A percentile compares a stretch with the other conserved stretches of the same genome.
Evolutionary conservation across 2,888 invertebrate genomes (phyloP).

Genomic region (Rhagonycha fulva): DNA sequence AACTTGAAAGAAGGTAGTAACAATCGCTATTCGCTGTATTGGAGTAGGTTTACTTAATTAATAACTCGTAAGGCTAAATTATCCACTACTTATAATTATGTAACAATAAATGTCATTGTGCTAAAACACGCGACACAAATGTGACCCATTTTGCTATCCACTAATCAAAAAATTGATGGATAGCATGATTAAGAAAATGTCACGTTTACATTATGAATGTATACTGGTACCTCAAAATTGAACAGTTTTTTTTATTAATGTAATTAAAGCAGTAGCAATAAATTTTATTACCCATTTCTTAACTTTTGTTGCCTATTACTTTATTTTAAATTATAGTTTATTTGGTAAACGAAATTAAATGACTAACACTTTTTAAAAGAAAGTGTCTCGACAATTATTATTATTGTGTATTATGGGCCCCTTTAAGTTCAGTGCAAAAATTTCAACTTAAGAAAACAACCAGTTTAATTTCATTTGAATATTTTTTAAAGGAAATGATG

Average conservation of each 20-base stretch:
- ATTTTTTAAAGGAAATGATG: neutral
- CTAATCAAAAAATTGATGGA: neutral
- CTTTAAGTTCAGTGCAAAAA: neutral
- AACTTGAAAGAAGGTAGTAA: slow-evolving; percentile 2
- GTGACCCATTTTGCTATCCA: slow-evolving; percentile 8
- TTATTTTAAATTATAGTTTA: neutral
- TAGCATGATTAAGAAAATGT: neutral
- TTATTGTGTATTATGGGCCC: neutral
- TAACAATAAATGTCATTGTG: slow-evolving; percentile 8
- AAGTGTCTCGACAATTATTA: neutral
- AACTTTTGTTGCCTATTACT: neutral
- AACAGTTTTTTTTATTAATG: neutral
- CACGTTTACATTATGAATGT: neutral
- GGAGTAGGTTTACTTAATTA: slow-evolving; percentile 9
- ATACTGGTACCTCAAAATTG: neutral
- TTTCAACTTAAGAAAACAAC: neutral
- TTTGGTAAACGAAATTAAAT: neutral
- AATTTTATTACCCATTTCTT: neutral
- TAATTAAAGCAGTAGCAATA: neutral
- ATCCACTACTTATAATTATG: neutral
- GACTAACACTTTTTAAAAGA: neutral
- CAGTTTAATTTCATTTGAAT: neutral
- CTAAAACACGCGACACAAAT: slow-evolving; percentile 20
- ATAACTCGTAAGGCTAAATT: slow-evolving; percentile 8
- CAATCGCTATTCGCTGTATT: neutral